Evolutionary conservation across 2,888 invertebrate genomes (phyloP).

Genomic region (Tethea ocularis): DNA sequence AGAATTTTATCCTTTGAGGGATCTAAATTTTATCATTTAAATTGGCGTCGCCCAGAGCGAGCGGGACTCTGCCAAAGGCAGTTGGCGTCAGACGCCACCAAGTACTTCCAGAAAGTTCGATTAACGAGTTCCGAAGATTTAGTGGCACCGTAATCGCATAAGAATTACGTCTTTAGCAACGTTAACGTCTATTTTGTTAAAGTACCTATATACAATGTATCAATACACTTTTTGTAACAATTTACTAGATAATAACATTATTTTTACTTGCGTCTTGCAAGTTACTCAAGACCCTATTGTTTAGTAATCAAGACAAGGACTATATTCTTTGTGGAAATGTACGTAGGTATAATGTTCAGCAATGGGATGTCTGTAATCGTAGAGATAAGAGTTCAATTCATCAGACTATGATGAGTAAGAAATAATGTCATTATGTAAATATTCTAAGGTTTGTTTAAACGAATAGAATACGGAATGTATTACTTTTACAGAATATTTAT

Average conservation of each 20-base stretch:
- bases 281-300: not conserved
- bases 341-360: too few species aligned
- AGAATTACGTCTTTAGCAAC: constrained; percentile 66
- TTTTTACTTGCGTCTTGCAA: not conserved
- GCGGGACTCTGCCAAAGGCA: constrained; percentile 72
- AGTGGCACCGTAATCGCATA: constrained; percentile 71
- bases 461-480: too few species aligned
- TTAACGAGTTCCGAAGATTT: constrained; percentile 80
- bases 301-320: too few species aligned
- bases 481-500: too few species aligned
- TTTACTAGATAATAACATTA: not conserved
- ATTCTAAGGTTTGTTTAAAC: too few species aligned
- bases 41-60: constrained; percentile 65
- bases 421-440: too few species aligned
- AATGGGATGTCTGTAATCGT: too few species aligned
- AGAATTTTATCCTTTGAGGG: constrained; percentile 73
- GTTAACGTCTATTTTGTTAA: constrained; percentile 53
- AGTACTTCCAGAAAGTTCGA: constrained; percentile 77
- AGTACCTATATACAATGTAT: not conserved
- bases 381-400: too few species aligned
- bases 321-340: too few species aligned
- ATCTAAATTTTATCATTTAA: constrained; percentile 80
- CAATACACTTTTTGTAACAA: not conserved
- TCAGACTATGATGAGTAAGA: too few species aligned
- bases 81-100: constrained; percentile 70